Conservation (phyloP, 2,888 invertebrate genomes). For the Anorthoa munda region DNA sequence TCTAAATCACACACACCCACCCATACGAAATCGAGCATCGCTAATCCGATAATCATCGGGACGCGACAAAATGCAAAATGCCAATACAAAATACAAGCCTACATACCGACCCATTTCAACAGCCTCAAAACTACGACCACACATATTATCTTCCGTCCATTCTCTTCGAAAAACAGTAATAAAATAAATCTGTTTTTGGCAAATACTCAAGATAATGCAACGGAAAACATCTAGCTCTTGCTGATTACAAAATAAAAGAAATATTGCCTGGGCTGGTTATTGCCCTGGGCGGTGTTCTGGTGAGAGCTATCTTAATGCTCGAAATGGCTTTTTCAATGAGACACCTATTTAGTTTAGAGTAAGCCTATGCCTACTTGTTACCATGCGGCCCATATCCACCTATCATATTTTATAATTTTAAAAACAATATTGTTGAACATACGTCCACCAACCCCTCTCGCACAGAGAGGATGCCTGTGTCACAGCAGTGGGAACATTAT, state of each 20-base stretch:
- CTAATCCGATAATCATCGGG: slow-evolving; percentile 29
- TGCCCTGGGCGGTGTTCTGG: slow-evolving; percentile 10
- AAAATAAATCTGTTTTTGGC: slow-evolving; percentile 59
- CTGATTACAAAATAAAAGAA: slow-evolving; percentile 53
- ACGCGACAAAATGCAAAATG: slow-evolving; percentile 42
- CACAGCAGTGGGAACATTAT: no score
- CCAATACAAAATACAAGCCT: slow-evolving; percentile 19
- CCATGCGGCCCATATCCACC: no score
- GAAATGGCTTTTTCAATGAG: slow-evolving; percentile 11
- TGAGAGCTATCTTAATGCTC: slow-evolving; percentile 13
- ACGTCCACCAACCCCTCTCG: no score
- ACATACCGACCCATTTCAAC: slow-evolving; percentile 26
- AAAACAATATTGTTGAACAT: no score
- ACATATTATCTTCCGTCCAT: slow-evolving; percentile 17
- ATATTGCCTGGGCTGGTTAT: slow-evolving; percentile 22
- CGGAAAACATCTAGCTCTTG: slow-evolving; percentile 35
- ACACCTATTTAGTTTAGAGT: neutral
- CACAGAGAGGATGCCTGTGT: no score
- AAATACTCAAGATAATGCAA: slow-evolving; percentile 57
- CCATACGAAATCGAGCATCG: neutral
- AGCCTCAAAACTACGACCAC: slow-evolving; percentile 16
- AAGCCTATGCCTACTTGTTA: neutral
- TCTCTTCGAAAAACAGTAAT: slow-evolving; percentile 28
- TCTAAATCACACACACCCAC: neutral
- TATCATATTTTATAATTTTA: no score